Base-by-base conservation (phyloP, 2,888 invertebrate species). In the Protula sp. region DNA sequence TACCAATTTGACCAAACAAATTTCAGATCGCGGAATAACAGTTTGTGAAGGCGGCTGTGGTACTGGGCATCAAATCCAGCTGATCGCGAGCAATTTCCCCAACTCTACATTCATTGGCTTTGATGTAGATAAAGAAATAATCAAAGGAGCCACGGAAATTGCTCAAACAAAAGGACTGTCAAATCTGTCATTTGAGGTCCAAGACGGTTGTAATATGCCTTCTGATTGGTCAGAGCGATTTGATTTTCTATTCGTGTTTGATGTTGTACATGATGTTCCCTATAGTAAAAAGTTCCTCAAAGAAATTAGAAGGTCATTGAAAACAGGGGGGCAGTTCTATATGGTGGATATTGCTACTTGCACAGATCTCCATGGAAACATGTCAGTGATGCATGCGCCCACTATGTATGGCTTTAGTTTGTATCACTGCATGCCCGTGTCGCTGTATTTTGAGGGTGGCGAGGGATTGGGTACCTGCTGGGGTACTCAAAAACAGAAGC, bases 211-310 rank as follows among this genome's bases (percentile, higher is more conserved):
- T 27, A 47, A 27, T 26, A 50, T 59, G 53, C 59, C 62, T 9
- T 48, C n/a, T 14, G 59, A 52, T 14, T 59, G 59, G 59, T 38
- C 30, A 9, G 26, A 55, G 22, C 30, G 22, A n/a, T 62, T 38
- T 31, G 62, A 59, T 48, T 14, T 55, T n/a, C 30, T 59, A 1
- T 3, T 28, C 4, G 31, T 38, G 22, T 45, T 27, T 28, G 47
- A 62, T 28, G 59, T 60, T n/a, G 31, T 50, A 5, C 62, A 62
- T 53, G 62, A 62, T 26, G 48, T 62, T 3, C 62, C 62, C 22
- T 31, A 50, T 30, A 14, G 55, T 30, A 30, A 22, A n/a, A 59
- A 31, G 29, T 28, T 27, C 19, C 50, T 62, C 53, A 47, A 19
- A 24, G 62, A 62, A 22, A n/a, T 59, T 5, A 22, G 29, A 28